Conservation (phyloP, 2,888 invertebrate genomes). For the Drosophila monieri region DNA sequence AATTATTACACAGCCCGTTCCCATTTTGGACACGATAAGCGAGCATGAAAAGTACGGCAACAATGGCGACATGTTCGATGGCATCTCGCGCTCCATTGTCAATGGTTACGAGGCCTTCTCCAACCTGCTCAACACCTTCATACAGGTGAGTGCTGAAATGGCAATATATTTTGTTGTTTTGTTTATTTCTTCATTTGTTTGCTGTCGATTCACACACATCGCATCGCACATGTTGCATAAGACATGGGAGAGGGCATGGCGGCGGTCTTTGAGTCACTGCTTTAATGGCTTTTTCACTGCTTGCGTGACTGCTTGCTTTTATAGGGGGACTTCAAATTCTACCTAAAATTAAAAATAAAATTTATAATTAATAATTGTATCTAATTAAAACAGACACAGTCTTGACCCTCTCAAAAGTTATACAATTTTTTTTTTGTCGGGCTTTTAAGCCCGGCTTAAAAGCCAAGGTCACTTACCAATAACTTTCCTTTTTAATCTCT, state of each 20-base stretch:
- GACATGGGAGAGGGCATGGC: neutral
- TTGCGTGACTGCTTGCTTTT: neutral
- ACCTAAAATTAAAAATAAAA: too few relatives aligned
- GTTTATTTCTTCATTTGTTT: constrained; percentile 24
- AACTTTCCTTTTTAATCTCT: neutral
- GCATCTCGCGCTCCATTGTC: constrained; percentile 87
- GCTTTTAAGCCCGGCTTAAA: neutral
- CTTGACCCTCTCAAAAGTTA: neutral
- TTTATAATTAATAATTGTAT: too few relatives aligned
- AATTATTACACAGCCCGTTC: constrained; percentile 85
- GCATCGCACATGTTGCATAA: constrained; percentile 3
- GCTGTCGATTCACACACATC: constrained; percentile 21
- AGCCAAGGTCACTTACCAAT: constrained; percentile 19
- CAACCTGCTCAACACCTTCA: constrained; percentile 86
- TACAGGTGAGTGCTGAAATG: constrained; percentile 86
- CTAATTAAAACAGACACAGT: too few relatives aligned
- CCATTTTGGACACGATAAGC: constrained; percentile 90
- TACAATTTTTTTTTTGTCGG: constrained; percentile 20
- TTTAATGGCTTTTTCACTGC: too few relatives aligned
- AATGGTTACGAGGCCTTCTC: constrained; percentile 88
- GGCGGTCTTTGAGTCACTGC: too few relatives aligned
- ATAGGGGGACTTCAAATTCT: neutral
- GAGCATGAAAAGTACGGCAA: constrained; percentile 93
- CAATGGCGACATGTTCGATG: constrained; percentile 87
- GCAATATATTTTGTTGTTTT: constrained; percentile 15